Base-by-base conservation (phyloP, 2,797 vertebrate species). In the Ambastaia sidthimunki region DNA sequence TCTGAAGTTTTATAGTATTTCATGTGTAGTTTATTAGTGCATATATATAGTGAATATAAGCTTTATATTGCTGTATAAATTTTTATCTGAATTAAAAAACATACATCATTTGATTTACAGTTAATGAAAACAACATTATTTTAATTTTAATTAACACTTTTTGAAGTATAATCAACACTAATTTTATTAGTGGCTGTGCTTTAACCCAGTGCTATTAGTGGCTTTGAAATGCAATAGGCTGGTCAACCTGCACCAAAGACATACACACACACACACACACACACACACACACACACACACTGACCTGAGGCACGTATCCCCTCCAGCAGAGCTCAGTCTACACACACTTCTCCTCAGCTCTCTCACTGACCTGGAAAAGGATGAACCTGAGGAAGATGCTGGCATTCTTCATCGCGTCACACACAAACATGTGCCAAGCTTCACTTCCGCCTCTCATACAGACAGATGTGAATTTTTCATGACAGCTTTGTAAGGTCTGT, bases 401-500 rank as follows among this genome's bases (percentile, higher is more conserved):
- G 71, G 37, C 7, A 47, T 23, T 31, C 28, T 47, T 62, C n/a
- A 37, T 76, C 31, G 55, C 65, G 31, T 23, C 48, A 76, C 62
- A 66, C 47, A 65, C 48, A 31, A 13, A 13, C 28, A 23, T 16
- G 28, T 28, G 12, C 16, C 57, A 52, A 60, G 66, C 66, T 70
- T 62, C 41, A 75, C 60, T 75, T 75, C 28, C 10, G 15, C 44
- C 9, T 34, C 37, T 70, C 47, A n/a, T 23, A 57, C 11, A 59
- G 25, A 60, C 62, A 23, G 63, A 41, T 62, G 44, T 62, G 62
- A 73, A 74, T 78, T 73, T 78, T 73, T 66, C 55, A 78, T 69
- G 13, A 1, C 16, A 12, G 21, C 59, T 80, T 62, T 80, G 62
- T 65, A 71, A 59, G 12, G n/a, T 63, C 72, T 74, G 57, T 25